Evolutionary conservation across 2,888 invertebrate genomes (phyloP), one percentile per base, ranked within the genome.

Genomic region (Zaprionus lineosus): DNA sequence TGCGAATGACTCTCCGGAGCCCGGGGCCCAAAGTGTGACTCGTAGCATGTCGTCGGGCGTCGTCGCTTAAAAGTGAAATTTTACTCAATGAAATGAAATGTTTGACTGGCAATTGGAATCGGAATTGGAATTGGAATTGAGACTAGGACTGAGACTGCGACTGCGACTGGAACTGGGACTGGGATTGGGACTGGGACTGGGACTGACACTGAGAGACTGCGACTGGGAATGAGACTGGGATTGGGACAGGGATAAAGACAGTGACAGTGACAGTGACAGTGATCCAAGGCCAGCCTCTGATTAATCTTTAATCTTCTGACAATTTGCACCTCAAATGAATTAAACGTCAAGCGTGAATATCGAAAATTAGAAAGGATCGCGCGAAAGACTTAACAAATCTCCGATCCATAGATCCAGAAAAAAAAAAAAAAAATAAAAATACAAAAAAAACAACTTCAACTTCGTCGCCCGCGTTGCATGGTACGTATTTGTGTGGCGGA

Each of bases 51-150:
- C 66, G 65, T 16, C 12, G 36, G 36, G 40, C 43, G 40, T 47
- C 53, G 66, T 50, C 50, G 53, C 44, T 73, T 74, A 86, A 84
- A 85, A 86, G 86, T 84, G 85, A 85, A 85, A 86, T 84, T 86
- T 74, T 74, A 70, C 70, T 84, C 66, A 74, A 83, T 74, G 69
- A 79, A 84, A 74, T 67, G 59, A 63, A 59, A 67, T 68, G 62
- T 31, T 31, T 55, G 61, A 60, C 61, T 11, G 11, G 7, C 29
- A 29, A 9, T 29, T 29, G 29, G 29, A 9, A 29, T 8, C 11
- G 29, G 29, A 11, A 29, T 3, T 11, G 31, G 31, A 12, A 11
- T 36, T 28, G 50, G 40, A 14, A 9, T 36, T 40, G 36, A 21
- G 12, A 31, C 36, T 48, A 44, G 44, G 52, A 18, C 33, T 43